Conservation (phyloP, 1,140 invertebrate species). For the Pseudomyrmex concolor region DNA sequence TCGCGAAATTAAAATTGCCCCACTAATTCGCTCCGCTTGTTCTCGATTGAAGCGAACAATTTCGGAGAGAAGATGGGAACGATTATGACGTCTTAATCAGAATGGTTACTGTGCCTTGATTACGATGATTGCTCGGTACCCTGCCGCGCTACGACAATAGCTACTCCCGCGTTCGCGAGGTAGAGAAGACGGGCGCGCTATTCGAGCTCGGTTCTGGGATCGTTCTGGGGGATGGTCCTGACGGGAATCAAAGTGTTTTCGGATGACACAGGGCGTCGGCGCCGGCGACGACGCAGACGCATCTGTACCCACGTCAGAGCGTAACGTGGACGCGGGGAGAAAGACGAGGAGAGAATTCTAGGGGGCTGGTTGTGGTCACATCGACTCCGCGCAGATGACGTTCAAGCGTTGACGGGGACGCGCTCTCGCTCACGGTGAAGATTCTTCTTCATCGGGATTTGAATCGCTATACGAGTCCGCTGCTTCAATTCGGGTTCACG, state of each 20-base stretch:
- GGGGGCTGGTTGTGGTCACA: not conserved
- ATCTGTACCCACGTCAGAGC: slow-evolving; percentile 62
- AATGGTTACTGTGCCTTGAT: slow-evolving; percentile 1
- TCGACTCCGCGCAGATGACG: not conserved
- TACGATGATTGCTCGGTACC: not conserved
- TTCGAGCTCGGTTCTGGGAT: slow-evolving; percentile 53
- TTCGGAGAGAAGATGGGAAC: no score
- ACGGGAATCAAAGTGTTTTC: slow-evolving; percentile 49
- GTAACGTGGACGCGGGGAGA: slow-evolving; percentile 37
- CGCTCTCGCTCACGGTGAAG: not conserved
- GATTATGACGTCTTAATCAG: not conserved
- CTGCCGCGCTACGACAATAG: not conserved
- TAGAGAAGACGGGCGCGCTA: slow-evolving; percentile 47
- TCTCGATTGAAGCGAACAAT: no score
- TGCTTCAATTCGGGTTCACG: slow-evolving; percentile 17
- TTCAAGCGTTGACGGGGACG: not conserved
- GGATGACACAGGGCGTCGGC: slow-evolving; percentile 70
- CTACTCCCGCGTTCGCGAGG: not conserved
- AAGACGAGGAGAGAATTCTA: slow-evolving; percentile 5
- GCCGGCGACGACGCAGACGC: slow-evolving; percentile 71
- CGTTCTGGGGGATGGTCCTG: slow-evolving; percentile 46
- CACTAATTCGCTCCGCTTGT: no score
- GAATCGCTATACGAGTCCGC: not conserved
- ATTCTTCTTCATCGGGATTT: not conserved
- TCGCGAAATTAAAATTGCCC: no score